These are phyloP conservation scores for Agrypnus murinus DNA, from an alignment of 2,888 invertebrate genomes.

Conservation along the genomic window DNA sequence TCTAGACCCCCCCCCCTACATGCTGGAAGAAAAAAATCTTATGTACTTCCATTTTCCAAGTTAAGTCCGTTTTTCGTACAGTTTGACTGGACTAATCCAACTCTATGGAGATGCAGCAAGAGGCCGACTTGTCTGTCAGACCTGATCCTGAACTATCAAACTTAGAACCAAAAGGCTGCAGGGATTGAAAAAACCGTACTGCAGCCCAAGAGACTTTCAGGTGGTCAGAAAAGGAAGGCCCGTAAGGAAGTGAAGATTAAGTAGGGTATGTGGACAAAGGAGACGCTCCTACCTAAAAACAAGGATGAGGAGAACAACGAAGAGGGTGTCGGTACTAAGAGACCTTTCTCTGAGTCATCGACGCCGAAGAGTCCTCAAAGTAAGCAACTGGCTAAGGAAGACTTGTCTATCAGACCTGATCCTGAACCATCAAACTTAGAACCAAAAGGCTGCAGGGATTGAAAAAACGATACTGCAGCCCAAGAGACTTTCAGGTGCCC, in stretches of 20 bases:
- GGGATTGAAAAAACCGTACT: not conserved
- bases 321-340: too few relatives aligned
- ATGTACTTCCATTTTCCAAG: too few relatives aligned
- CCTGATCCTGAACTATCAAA: not conserved
- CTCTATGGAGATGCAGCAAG: not conserved
- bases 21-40: too few relatives aligned
- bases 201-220: too few relatives aligned
- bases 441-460: conserved; percentile 1
- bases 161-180: conserved; percentile 1
- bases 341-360: too few relatives aligned
- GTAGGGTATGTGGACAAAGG: not conserved
- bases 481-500: too few relatives aligned
- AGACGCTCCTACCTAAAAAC: not conserved
- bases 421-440: conserved; percentile 4
- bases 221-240: conserved; percentile 10
- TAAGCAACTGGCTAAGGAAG: too few relatives aligned
- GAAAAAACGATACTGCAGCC: not conserved
- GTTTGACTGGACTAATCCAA: too few relatives aligned
- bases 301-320: too few relatives aligned
- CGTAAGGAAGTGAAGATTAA: not conserved
- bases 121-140: not conserved
- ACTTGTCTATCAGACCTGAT: not conserved
- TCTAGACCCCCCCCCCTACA: too few relatives aligned
- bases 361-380: too few relatives aligned
- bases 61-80: too few relatives aligned